Evolutionary conservation across 2,113 vertebrate species (phyloP).

Genomic region (Oplegnathus fasciatus): DNA sequence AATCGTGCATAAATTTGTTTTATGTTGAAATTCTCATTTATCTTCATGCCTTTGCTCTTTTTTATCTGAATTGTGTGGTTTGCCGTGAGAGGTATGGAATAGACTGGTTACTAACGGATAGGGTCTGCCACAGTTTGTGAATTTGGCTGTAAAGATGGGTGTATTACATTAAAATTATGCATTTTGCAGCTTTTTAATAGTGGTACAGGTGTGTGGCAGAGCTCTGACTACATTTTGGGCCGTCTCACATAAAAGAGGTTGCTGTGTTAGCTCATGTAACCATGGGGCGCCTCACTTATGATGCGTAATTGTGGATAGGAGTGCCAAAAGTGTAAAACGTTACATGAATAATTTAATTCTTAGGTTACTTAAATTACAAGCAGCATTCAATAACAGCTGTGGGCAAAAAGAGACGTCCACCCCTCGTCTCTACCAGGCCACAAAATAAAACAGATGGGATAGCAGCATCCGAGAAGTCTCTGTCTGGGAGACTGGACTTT

Average conservation of each 20-base stretch:
- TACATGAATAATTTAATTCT: background rate
- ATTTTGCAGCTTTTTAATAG: background rate
- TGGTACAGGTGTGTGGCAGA: background rate
- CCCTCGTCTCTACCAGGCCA: background rate
- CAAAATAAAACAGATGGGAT: background rate
- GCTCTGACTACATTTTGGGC: background rate
- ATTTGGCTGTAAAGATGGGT: background rate
- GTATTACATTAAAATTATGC: background rate
- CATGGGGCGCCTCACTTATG: background rate
- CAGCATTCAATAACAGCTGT: background rate
- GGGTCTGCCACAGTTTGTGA: background rate
- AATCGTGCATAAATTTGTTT: background rate
- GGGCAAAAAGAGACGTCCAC: background rate
- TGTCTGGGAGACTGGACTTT: background rate
- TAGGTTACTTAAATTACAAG: background rate
- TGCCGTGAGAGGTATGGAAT: background rate
- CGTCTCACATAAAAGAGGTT: background rate
- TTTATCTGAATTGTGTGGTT: background rate
- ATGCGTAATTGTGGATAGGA: background rate
- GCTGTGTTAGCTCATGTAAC: too few species aligned
- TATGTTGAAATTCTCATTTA: background rate
- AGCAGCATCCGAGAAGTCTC: background rate
- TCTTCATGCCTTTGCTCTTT: background rate
- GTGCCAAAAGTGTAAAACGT: background rate
- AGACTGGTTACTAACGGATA: background rate